Percentiles rank a stretch among this genome's conserved stretches.
These are phyloP conservation scores for Ptilorrhoa leucosticta DNA, from an alignment of 2,113 vertebrate genomes.

Conservation along the genomic window DNA sequence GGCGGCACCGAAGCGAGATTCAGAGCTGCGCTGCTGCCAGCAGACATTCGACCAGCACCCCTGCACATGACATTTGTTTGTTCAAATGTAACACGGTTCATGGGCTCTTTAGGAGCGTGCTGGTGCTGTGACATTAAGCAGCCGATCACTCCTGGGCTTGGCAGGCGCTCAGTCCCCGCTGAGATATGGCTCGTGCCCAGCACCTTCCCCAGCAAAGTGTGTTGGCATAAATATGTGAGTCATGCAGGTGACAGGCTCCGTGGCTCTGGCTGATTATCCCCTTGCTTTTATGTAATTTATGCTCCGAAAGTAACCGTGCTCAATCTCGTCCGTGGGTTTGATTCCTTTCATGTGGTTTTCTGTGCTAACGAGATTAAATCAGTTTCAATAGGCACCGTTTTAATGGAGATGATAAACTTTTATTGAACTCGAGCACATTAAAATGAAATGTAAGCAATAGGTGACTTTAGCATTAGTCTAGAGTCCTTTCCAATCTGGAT, in stretches of 20 bases:
- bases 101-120: slow-evolving; percentile 25
- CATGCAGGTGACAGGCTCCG: slow-evolving; percentile 48
- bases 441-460: slow-evolving; percentile 83
- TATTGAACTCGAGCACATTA: slow-evolving; percentile 79
- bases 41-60: slow-evolving; percentile 56
- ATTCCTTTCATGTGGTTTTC: slow-evolving; percentile 78
- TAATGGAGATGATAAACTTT: slow-evolving; percentile 81
- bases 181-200: slow-evolving; percentile 62
- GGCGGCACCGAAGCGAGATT: not conserved
- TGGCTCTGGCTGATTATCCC: not conserved
- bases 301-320: slow-evolving; percentile 33
- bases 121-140: slow-evolving; percentile 70
- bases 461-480: slow-evolving; percentile 71
- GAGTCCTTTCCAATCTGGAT: slow-evolving; percentile 71
- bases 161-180: slow-evolving; percentile 38
- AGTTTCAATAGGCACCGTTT: slow-evolving; percentile 75
- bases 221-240: slow-evolving; percentile 11
- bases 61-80: slow-evolving; percentile 68
- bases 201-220: not conserved
- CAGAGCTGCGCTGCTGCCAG: slow-evolving; percentile 49
- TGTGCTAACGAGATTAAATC: slow-evolving; percentile 76
- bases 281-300: slow-evolving; percentile 58
- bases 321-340: slow-evolving; percentile 45
- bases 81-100: slow-evolving; percentile 64
- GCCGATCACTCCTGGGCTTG: slow-evolving; percentile 54